Conservation (phyloP, 1,140 invertebrate genomes). For the Leptopilina boulardi region DNA sequence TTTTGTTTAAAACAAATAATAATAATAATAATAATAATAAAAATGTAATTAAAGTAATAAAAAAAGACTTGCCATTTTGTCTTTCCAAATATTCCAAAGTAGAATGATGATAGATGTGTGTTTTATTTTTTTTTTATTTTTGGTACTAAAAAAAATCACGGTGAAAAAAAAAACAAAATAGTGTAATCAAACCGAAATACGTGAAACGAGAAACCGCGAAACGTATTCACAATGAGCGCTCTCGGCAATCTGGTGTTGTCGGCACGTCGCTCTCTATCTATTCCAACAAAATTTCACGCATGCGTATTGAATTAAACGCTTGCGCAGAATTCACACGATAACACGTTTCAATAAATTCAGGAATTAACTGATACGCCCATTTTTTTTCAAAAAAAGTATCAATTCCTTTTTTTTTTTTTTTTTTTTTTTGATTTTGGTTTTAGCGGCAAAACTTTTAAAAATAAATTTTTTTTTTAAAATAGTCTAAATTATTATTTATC, state of each 20-base stretch:
- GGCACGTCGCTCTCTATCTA: not conserved
- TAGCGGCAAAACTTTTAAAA: no score
- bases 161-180: not conserved
- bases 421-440: no score
- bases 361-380: not conserved
- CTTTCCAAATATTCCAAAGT: not conserved
- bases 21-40: not conserved
- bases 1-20: not conserved
- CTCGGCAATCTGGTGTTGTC: slow-evolving; percentile 20
- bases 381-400: not conserved
- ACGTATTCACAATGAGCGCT: slow-evolving; percentile 24
- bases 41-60: not conserved
- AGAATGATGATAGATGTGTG: not conserved
- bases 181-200: not conserved
- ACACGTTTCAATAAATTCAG: not conserved
- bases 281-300: slow-evolving; percentile 15
- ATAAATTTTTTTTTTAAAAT: no score
- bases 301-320: slow-evolving; percentile 7
- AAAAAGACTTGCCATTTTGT: slow-evolving; percentile 11
- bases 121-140: not conserved
- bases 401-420: not conserved
- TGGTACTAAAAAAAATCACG: no score
- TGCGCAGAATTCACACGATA: slow-evolving; percentile 15
- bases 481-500: no score
- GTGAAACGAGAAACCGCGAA: slow-evolving; percentile 6